A percentile compares a stretch with the other conserved stretches of the same genome.
Conservation (phyloP, 37 sponge, comb jelly and placozoan genomes). For the Aphrocallistes beatrix region DNA sequence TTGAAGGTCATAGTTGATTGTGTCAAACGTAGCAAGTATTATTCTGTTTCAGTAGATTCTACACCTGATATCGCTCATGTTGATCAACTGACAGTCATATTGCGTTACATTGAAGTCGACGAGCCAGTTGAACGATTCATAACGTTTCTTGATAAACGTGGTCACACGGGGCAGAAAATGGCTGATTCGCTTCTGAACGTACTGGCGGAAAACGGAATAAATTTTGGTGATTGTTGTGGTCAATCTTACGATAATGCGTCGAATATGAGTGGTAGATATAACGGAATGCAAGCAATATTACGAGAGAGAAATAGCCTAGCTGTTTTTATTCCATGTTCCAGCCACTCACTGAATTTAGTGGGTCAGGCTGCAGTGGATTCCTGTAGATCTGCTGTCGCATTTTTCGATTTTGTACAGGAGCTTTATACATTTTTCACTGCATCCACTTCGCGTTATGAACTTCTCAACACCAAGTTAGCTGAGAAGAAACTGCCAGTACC, state of each 20-base stretch:
- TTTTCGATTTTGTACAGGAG: slow-evolving; percentile 22
- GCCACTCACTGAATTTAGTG: slow-evolving; percentile 26
- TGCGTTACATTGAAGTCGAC: neutral
- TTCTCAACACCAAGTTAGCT: neutral
- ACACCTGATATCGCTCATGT: slow-evolving; percentile 18
- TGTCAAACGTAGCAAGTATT: slow-evolving; percentile 1
- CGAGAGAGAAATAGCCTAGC: slow-evolving; percentile 20
- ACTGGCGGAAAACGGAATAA: neutral
- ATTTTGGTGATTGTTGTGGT: slow-evolving; percentile 1
- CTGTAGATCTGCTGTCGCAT: slow-evolving; percentile 18
- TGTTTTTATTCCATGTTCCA: slow-evolving; percentile 19
- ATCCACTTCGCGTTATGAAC: slow-evolving; percentile 22
- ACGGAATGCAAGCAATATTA: slow-evolving; percentile 22
- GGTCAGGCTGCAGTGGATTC: slow-evolving; percentile 20
- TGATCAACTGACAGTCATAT: slow-evolving; percentile 17
- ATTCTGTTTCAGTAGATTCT: slow-evolving; percentile 16
- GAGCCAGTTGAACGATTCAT: slow-evolving; percentile 25
- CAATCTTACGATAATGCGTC: slow-evolving; percentile 28
- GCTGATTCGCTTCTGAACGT: neutral
- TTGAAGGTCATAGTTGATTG: neutral
- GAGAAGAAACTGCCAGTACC: neutral
- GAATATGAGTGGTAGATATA: slow-evolving; percentile 23
- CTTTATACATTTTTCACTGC: slow-evolving; percentile 26
- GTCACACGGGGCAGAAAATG: slow-evolving; percentile 20
- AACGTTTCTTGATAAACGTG: slow-evolving; percentile 4